These are phyloP conservation scores for Gallinago nigripennis DNA, from an alignment of 2,797 vertebrate genomes.

Conservation along the genomic window DNA sequence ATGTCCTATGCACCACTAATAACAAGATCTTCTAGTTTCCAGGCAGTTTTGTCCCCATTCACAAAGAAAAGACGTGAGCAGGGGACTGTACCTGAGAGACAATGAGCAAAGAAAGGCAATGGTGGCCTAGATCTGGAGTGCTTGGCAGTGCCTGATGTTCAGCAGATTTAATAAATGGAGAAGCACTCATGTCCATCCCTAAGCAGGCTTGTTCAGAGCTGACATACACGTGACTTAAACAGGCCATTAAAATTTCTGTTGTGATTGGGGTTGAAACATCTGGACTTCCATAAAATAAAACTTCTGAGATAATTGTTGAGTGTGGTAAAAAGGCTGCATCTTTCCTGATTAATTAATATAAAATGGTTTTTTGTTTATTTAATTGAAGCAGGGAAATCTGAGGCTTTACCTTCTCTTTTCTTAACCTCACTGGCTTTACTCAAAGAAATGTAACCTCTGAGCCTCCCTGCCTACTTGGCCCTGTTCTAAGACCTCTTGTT, in stretches of 20 bases:
- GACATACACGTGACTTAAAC: background rate
- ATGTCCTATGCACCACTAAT: background rate
- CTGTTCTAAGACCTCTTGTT: background rate
- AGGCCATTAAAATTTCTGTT: background rate
- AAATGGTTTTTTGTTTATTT: background rate
- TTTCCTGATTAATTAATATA: background rate
- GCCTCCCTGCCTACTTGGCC: background rate
- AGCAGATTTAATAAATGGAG: background rate
- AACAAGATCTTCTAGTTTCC: background rate
- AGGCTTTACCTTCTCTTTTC: background rate
- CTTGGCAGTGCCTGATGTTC: background rate
- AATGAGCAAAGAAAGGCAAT: background rate
- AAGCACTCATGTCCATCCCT: background rate
- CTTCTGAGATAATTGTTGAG: background rate
- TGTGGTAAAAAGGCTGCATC: background rate
- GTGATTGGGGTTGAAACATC: background rate
- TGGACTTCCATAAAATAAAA: background rate
- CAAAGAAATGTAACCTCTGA: background rate
- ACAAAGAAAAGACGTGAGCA: background rate
- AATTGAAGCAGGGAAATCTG: background rate
- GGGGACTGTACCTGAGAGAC: background rate
- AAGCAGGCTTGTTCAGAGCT: background rate
- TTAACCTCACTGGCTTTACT: background rate
- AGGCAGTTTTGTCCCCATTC: background rate
- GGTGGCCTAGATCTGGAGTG: background rate